These are phyloP conservation scores for Ridgeia piscesae DNA, from an alignment of 1,140 invertebrate genomes.

Conservation along the genomic window DNA sequence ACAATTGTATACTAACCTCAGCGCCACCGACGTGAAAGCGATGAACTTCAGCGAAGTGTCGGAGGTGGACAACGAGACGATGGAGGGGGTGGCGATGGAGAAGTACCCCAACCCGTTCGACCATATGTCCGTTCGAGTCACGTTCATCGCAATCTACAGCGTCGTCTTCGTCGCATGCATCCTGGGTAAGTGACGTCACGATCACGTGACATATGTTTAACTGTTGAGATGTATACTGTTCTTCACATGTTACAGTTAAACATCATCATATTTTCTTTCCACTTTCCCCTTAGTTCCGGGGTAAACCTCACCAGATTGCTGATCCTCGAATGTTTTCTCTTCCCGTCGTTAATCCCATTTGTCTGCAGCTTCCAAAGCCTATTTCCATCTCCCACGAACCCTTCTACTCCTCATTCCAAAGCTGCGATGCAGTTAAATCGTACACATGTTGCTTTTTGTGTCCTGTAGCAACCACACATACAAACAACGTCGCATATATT, in stretches of 20 bases:
- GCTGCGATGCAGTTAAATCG: not conserved
- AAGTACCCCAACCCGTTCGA: slow-evolving; percentile 14
- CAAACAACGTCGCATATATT: too few relatives aligned
- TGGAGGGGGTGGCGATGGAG: not conserved
- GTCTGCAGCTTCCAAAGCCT: too few relatives aligned
- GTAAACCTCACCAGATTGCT: not conserved
- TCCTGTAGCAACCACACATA: not conserved
- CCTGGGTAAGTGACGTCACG: slow-evolving; percentile 7
- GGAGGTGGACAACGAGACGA: not conserved
- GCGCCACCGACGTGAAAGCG: not conserved
- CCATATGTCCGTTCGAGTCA: slow-evolving; percentile 14
- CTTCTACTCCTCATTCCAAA: too few relatives aligned
- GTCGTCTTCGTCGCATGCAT: slow-evolving; percentile 12
- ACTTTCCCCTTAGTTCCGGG: not conserved
- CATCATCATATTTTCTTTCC: not conserved
- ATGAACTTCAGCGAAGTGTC: not conserved
- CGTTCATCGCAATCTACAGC: slow-evolving; percentile 36
- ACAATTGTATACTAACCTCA: not conserved
- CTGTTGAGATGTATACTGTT: not conserved
- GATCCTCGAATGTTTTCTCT: not conserved
- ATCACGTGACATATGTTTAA: not conserved
- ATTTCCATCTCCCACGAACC: too few relatives aligned
- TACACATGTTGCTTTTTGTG: not conserved
- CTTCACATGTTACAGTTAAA: not conserved
- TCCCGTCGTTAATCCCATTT: too few relatives aligned